Percentiles rank a stretch among this genome's conserved stretches.
phyloP scores from a whole-genome alignment of 2,888 invertebrate genomes.

The Branchipolynoe longqiensis region DNA sequence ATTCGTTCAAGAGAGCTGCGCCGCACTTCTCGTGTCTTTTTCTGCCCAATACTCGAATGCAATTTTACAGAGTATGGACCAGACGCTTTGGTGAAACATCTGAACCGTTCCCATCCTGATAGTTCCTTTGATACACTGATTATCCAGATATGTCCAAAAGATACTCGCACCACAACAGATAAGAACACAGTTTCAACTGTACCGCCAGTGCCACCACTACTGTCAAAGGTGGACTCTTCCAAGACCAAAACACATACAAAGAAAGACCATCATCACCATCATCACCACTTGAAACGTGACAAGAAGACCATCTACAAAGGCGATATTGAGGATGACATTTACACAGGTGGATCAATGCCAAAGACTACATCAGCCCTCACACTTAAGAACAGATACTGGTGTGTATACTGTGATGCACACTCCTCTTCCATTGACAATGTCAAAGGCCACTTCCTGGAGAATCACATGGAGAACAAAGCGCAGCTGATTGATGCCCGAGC shows the following conservation, averaged over 20 bases:
- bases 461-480: slow-evolving; percentile 31
- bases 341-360: slow-evolving; percentile 14
- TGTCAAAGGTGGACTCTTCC: slow-evolving; percentile 1
- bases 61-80: slow-evolving; percentile 38
- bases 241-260: not conserved
- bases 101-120: not conserved
- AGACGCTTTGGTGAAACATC: slow-evolving; percentile 22
- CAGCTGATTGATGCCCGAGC: slow-evolving; percentile 38
- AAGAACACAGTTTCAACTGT: too few species aligned
- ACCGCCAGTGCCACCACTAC: too few species aligned
- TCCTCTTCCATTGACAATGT: slow-evolving; percentile 9
- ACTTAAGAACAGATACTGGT: slow-evolving; percentile 22
- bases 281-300: too few species aligned
- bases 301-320: not conserved
- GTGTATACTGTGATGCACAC: slow-evolving; percentile 26
- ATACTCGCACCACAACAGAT: not conserved
- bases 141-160: slow-evolving; percentile 46
- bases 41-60: slow-evolving; percentile 35
- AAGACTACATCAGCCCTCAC: slow-evolving; percentile 11
- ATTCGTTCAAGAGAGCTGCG: slow-evolving; percentile 8
- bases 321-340: not conserved
- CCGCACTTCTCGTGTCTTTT: slow-evolving; percentile 33
- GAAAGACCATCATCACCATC: slow-evolving; percentile 3
- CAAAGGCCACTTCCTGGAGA: slow-evolving; percentile 41
- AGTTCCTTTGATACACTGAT: slow-evolving; percentile 29